These are phyloP conservation scores for Hypolimnas misippus DNA, from an alignment of 2,888 invertebrate genomes.

Conservation along the genomic window DNA sequence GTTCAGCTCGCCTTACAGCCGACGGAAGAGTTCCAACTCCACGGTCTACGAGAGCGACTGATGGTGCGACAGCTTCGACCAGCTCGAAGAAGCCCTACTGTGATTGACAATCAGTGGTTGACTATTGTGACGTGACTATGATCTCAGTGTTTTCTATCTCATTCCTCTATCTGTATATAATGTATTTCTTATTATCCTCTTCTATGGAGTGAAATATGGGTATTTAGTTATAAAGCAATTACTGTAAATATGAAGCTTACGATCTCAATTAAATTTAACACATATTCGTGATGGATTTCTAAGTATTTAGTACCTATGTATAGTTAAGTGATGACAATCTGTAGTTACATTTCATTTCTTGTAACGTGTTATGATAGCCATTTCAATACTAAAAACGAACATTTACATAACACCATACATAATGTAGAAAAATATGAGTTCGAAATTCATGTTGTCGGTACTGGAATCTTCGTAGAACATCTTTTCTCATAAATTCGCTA, in stretches of 20 bases:
- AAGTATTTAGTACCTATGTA: constrained; percentile 1
- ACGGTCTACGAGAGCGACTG: constrained; percentile 81
- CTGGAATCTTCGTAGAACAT: constrained; percentile 64
- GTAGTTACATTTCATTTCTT: neutral
- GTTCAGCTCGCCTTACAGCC: constrained; percentile 73
- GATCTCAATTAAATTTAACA: neutral
- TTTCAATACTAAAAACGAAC: neutral
- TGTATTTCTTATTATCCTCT: constrained; percentile 11
- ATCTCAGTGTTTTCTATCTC: constrained; percentile 34
- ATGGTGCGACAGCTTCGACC: constrained; percentile 72
- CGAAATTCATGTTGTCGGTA: constrained; percentile 47
- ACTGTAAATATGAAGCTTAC: constrained; percentile 3
- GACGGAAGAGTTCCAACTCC: constrained; percentile 75
- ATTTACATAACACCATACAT: constrained; percentile 21
- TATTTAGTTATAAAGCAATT: neutral
- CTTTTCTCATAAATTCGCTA: constrained; percentile 80
- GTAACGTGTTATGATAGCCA: neutral
- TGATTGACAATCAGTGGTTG: constrained; percentile 58
- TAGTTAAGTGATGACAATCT: neutral
- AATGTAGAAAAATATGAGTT: constrained; percentile 49
- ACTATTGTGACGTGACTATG: constrained; percentile 37
- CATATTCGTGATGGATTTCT: neutral
- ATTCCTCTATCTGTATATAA: constrained; percentile 16
- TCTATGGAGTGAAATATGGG: neutral
- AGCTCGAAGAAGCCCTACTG: constrained; percentile 75